These are phyloP conservation scores for Pachyramphus minor DNA, from an alignment of 2,113 vertebrate species.

Conservation along the genomic window DNA sequence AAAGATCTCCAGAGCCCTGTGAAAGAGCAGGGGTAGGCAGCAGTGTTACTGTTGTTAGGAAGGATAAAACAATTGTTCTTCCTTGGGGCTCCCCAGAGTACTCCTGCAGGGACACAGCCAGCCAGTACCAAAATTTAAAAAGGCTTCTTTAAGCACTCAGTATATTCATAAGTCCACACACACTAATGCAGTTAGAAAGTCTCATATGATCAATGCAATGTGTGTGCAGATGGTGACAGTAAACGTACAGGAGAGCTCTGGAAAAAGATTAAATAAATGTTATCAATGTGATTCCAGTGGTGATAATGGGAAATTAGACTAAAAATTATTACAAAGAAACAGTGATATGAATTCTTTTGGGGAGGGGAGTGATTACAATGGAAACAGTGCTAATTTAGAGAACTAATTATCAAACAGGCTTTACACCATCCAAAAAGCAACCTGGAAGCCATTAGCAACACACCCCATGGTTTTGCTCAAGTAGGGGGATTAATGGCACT, in stretches of 20 bases:
- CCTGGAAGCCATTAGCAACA: constrained; percentile 59
- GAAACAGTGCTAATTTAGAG: constrained; percentile 63
- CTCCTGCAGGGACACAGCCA: constrained; percentile 10
- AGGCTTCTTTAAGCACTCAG: neutral
- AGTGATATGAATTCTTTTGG: constrained; percentile 18
- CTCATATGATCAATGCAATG: neutral
- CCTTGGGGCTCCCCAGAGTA: neutral
- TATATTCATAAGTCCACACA: constrained; percentile 27
- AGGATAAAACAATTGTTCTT: constrained; percentile 38
- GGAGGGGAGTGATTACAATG: constrained; percentile 55
- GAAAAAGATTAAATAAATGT: constrained; percentile 35
- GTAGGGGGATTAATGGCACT: constrained; percentile 39
- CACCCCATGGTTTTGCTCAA: constrained; percentile 51
- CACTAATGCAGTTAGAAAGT: neutral
- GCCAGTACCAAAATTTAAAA: neutral
- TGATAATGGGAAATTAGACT: constrained; percentile 58
- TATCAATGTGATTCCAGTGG: constrained; percentile 2
- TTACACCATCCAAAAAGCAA: constrained; percentile 56
- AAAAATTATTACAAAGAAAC: constrained; percentile 23
- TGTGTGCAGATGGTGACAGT: neutral
- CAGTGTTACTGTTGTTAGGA: neutral
- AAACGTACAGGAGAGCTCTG: neutral
- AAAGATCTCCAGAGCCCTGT: constrained; percentile 45
- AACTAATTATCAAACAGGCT: constrained; percentile 69
- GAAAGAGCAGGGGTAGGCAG: constrained; percentile 42